phyloP scores from a whole-genome alignment of 2,797 vertebrate species.

The Eupleurogrammus muticus region DNA sequence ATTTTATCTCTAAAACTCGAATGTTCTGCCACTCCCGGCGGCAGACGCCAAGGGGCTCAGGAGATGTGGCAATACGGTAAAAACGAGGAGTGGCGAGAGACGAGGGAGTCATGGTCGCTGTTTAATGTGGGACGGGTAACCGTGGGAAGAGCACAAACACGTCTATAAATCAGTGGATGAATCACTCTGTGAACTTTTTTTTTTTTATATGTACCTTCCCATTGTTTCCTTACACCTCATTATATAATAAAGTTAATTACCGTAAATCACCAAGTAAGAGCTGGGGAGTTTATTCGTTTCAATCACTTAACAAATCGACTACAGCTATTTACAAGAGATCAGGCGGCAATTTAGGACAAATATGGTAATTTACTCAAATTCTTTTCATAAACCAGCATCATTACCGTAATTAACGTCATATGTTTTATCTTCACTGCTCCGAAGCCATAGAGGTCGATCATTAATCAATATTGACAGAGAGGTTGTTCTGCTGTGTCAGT shows the following conservation, averaged over 20 bases:
- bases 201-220: neutral
- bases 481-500: too few species aligned
- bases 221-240: neutral
- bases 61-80: constrained; percentile 20
- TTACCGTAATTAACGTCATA: too few species aligned
- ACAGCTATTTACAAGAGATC: too few species aligned
- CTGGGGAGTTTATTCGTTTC: too few species aligned
- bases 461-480: too few species aligned
- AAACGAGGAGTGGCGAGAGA: constrained; percentile 19
- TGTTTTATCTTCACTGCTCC: too few species aligned
- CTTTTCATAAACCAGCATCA: too few species aligned
- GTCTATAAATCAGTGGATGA: constrained; percentile 67
- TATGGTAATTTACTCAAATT: too few species aligned
- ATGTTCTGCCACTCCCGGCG: constrained; percentile 5
- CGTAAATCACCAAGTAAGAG: too few species aligned
- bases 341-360: too few species aligned
- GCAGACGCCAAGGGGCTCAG: constrained; percentile 12
- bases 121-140: constrained; percentile 53
- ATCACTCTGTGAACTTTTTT: constrained; percentile 44
- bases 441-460: too few species aligned
- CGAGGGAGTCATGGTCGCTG: constrained; percentile 48
- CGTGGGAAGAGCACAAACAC: constrained; percentile 56
- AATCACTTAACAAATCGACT: too few species aligned
- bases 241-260: neutral
- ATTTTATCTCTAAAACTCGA: constrained; percentile 24